A percentile compares a stretch with the other conserved stretches of the same genome.
Evolutionary conservation across 2,888 invertebrate species (phyloP).

Genomic region (Melikaiella ostensackeni): DNA sequence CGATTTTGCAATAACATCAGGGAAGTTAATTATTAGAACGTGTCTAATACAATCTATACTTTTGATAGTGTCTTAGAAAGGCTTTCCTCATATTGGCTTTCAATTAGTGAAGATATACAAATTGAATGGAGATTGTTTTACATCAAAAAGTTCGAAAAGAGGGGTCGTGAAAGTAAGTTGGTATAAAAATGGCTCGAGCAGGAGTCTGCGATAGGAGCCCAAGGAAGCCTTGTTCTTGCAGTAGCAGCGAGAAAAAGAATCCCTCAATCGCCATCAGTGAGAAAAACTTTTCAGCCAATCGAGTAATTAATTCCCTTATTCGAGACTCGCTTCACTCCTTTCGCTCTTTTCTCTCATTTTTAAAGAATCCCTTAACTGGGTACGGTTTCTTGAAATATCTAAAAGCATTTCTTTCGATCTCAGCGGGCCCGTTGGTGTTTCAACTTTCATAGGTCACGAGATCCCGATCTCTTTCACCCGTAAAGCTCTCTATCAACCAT

Average conservation of each 20-base stretch:
- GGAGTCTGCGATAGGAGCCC: slow-evolving; percentile 22
- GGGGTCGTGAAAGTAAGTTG: background rate
- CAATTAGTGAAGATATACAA: slow-evolving; percentile 14
- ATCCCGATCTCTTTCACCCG: slow-evolving; percentile 6
- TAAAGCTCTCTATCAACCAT: background rate
- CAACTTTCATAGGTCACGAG: slow-evolving; percentile 19
- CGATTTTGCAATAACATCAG: background rate
- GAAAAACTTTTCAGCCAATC: slow-evolving; percentile 38
- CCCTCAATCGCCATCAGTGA: slow-evolving; percentile 29
- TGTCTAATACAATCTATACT: background rate
- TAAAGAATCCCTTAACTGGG: slow-evolving; percentile 41
- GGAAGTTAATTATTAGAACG: background rate
- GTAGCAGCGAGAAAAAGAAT: slow-evolving; percentile 25
- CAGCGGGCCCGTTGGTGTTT: slow-evolving; percentile 50
- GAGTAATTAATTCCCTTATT: slow-evolving; percentile 39
- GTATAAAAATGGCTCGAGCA: slow-evolving; percentile 21
- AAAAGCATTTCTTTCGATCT: slow-evolving; percentile 62
- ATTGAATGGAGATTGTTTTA: slow-evolving; percentile 10
- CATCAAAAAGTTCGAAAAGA: background rate
- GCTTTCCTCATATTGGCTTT: slow-evolving; percentile 18
- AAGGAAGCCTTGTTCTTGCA: slow-evolving; percentile 28
- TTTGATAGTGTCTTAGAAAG: background rate
- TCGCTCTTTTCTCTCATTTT: slow-evolving; percentile 21
- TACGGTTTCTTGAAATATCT: slow-evolving; percentile 63
- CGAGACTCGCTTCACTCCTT: slow-evolving; percentile 32